Percentiles rank a stretch among this genome's conserved stretches.
These are phyloP conservation scores for Caenorhabditis latens DNA, from an alignment of 1,140 invertebrate species.

Conservation along the genomic window DNA sequence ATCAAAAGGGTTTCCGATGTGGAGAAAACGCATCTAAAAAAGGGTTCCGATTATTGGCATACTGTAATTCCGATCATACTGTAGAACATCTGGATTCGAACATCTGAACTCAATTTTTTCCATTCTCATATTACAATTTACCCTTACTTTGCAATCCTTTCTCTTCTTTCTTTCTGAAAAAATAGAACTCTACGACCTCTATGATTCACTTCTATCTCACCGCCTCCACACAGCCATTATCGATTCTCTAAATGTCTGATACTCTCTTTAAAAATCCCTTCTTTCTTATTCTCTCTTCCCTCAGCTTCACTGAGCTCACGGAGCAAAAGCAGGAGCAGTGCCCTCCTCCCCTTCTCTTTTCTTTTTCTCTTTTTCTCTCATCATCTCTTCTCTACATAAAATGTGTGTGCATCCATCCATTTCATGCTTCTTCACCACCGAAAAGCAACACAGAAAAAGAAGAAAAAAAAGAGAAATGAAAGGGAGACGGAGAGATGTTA, in stretches of 20 bases:
- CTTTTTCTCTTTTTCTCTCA: conserved; percentile 33
- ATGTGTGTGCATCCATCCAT: conserved; percentile 40
- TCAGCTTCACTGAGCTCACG: conserved; percentile 46
- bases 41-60: too few relatives aligned
- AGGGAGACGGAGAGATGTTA: conserved; percentile 24
- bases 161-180: background rate
- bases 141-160: too few relatives aligned
- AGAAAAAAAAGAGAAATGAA: background rate
- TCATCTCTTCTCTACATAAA: conserved; percentile 12
- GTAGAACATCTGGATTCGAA: too few relatives aligned
- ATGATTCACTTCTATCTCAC: background rate
- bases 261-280: background rate
- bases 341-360: background rate
- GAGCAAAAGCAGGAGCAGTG: background rate
- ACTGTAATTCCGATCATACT: too few relatives aligned
- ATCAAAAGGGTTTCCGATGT: too few relatives aligned
- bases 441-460: conserved; percentile 36
- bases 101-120: too few relatives aligned
- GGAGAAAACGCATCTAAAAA: too few relatives aligned
- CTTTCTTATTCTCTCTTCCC: background rate
- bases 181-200: background rate
- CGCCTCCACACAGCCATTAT: background rate
- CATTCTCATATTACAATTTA: too few relatives aligned
- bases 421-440: conserved; percentile 34
- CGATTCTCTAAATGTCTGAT: conserved; percentile 14